Conservation (phyloP, 2,113 vertebrate species). For the Neomonachus schauinslandi region DNA sequence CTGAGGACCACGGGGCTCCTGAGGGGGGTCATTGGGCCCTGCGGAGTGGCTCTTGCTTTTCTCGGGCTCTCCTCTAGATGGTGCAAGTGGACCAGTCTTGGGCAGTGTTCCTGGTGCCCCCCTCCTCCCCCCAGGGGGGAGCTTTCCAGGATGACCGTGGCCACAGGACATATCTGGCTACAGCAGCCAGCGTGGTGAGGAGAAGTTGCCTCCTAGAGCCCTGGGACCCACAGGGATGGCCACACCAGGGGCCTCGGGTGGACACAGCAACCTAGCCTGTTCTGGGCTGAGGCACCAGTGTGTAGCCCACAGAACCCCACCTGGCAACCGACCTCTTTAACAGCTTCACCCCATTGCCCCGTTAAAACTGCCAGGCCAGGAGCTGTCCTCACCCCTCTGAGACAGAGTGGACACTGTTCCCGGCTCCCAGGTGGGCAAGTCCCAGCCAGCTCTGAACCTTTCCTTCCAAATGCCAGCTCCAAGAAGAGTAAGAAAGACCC, state of each 20-base stretch:
- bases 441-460: background rate
- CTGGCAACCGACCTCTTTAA: background rate
- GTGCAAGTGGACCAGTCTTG: conserved; percentile 71
- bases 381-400: too few relatives aligned
- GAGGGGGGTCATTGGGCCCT: background rate
- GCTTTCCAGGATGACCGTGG: background rate
- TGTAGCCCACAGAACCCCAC: too few relatives aligned
- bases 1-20: background rate
- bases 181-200: background rate
- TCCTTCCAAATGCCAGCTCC: background rate
- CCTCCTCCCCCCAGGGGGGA: background rate
- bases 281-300: background rate
- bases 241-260: too few relatives aligned
- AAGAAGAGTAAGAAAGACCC: background rate
- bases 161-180: rapidly evolving
- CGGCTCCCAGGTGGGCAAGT: background rate
- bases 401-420: background rate
- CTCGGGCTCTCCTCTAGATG: conserved; percentile 83
- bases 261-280: rapidly evolving
- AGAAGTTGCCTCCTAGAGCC: background rate
- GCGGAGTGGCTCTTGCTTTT: background rate
- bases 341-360: background rate
- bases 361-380: rapidly evolving
- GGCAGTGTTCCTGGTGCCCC: too few relatives aligned
- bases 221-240: background rate